These are phyloP conservation scores for Tenualosa ilisha DNA, from an alignment of 2,797 vertebrate species.

Conservation along the genomic window DNA sequence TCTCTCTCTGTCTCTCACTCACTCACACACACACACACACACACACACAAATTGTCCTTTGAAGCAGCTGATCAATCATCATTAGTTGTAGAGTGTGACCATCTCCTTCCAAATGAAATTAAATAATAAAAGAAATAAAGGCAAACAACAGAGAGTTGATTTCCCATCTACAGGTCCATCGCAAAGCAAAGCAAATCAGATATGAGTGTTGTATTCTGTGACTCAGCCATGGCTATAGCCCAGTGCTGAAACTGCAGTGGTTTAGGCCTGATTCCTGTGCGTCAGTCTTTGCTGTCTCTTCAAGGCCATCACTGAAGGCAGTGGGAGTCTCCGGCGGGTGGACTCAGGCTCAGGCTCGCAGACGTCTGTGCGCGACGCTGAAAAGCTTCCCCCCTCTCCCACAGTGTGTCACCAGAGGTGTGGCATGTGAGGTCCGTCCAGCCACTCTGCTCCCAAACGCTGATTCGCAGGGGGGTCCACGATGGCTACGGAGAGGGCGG, in stretches of 20 bases:
- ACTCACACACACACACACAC: not conserved
- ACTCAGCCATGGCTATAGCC: conserved; percentile 44
- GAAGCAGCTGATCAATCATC: conserved; percentile 13
- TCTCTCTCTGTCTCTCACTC: too few relatives aligned
- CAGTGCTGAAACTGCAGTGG: conserved; percentile 51
- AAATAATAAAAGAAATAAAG: not conserved
- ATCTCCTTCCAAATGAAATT: conserved; percentile 9
- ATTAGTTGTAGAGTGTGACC: not conserved
- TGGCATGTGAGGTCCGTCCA: conserved; percentile 37
- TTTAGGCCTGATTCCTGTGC: not conserved
- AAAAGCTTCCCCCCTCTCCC: conserved; percentile 16
- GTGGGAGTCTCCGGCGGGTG: conserved; percentile 5
- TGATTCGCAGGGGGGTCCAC: conserved; percentile 31
- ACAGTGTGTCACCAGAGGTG: conserved; percentile 19
- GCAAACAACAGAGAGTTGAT: not conserved
- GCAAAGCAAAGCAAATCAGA: conserved; percentile 19
- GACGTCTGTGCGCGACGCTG: not conserved
- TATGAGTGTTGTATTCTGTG: conserved; percentile 42
- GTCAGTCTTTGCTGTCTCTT: not conserved
- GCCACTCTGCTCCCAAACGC: conserved; percentile 47
- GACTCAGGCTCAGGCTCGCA: conserved; percentile 15
- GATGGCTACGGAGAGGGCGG: not conserved
- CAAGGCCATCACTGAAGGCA: not conserved
- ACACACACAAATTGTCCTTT: not conserved
- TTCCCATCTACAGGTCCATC: not conserved